phyloP scores from a whole-genome alignment of 37 sponge, comb jelly and placozoan species.

The Hormiphora californensis region DNA sequence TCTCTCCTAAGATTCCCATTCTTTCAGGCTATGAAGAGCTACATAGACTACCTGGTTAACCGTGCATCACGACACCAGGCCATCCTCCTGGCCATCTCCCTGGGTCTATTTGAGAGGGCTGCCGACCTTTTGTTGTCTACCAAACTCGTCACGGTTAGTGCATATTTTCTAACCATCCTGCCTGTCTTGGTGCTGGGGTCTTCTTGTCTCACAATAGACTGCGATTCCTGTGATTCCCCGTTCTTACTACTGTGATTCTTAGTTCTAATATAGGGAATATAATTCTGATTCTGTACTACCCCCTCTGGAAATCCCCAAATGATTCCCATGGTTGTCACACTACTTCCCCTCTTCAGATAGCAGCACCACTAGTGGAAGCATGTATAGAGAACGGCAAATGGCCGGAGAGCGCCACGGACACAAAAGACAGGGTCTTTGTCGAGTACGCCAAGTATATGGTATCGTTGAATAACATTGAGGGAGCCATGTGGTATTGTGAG shows the following conservation, averaged over 20 bases:
- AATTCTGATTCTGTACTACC: no score
- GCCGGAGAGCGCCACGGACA: background rate
- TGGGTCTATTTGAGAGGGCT: background rate
- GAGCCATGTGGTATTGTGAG: slow-evolving; percentile 15
- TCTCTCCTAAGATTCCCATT: no score
- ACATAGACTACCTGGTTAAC: slow-evolving; percentile 28
- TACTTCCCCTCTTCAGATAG: background rate
- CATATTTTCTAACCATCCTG: background rate
- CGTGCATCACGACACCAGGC: slow-evolving; percentile 3
- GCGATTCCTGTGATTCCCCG: no score
- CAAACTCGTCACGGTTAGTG: slow-evolving; percentile 39
- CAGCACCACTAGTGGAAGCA: slow-evolving; percentile 27
- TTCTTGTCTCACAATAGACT: no score
- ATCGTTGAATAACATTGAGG: background rate
- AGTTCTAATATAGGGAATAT: no score
- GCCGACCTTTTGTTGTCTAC: slow-evolving; percentile 21
- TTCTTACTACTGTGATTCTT: no score
- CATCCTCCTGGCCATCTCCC: slow-evolving; percentile 28
- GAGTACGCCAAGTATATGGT: slow-evolving; percentile 53
- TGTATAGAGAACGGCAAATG: slow-evolving; percentile 43
- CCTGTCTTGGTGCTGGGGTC: background rate
- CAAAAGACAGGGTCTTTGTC: slow-evolving; percentile 27
- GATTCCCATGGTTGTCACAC: no score
- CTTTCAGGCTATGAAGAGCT: slow-evolving; percentile 32
- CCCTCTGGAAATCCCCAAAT: no score